A percentile compares a stretch with the other conserved stretches of the same genome.
Conservation (phyloP, 2,113 vertebrate genomes). For the Laticauda laticaudata region DNA sequence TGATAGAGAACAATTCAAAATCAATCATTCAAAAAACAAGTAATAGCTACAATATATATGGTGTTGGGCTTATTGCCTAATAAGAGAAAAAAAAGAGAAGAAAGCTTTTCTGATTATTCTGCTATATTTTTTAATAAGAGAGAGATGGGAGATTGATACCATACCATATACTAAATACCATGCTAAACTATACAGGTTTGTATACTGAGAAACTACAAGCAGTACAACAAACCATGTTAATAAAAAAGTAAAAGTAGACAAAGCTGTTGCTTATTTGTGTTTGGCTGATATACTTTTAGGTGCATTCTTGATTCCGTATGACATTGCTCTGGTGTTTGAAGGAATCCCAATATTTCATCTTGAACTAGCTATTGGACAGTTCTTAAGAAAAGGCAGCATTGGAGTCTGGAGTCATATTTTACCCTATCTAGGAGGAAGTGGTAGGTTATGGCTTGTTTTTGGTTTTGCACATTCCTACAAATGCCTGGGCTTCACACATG, state of each 20-base stretch:
- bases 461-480: neutral
- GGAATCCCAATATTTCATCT: conserved; percentile 86
- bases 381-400: conserved; percentile 78
- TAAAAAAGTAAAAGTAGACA: neutral
- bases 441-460: conserved; percentile 56
- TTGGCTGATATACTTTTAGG: conserved; percentile 67
- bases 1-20: neutral
- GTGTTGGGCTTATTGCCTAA: neutral
- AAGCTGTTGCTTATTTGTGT: neutral
- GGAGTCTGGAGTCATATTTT: conserved; percentile 85
- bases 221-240: neutral
- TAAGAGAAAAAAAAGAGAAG: neutral
- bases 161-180: neutral
- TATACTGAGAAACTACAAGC: neutral
- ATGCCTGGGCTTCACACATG: neutral
- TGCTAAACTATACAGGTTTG: neutral
- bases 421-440: conserved; percentile 81
- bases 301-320: conserved; percentile 89
- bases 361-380: conserved; percentile 86
- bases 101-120: neutral
- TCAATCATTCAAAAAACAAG: neutral
- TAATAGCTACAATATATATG: neutral
- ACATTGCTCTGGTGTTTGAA: conserved; percentile 82
- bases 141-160: neutral
- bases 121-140: neutral